Evolutionary conservation across 2,797 vertebrate species (phyloP).

Genomic region (Rhinogobio ventralis): DNA sequence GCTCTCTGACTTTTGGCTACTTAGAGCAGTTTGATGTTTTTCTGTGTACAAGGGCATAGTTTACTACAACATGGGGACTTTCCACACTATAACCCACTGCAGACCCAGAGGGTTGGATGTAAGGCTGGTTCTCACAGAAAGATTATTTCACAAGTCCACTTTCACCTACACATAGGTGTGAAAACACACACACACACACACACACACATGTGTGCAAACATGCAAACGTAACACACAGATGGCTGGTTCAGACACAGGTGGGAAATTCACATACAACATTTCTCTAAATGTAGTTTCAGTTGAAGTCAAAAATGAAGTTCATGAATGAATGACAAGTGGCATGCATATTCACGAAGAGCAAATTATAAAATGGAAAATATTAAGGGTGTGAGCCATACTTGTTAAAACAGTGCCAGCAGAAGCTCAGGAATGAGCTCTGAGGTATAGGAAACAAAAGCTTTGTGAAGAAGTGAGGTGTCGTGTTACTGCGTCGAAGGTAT

Average conservation of each 20-base stretch:
- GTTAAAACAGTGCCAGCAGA: background rate
- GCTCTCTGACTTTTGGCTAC: slow-evolving; percentile 33
- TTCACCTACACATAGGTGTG: slow-evolving; percentile 38
- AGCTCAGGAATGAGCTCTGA: slow-evolving; percentile 31
- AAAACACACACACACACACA: slow-evolving; percentile 8
- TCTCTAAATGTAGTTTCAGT: slow-evolving; percentile 29
- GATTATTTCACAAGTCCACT: slow-evolving; percentile 55
- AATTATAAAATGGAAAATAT: slow-evolving; percentile 6
- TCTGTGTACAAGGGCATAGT: slow-evolving; percentile 39
- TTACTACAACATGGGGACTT: slow-evolving; percentile 45
- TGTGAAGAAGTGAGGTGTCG: background rate
- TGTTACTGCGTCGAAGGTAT: background rate
- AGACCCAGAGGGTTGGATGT: slow-evolving; percentile 14
- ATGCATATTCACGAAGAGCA: background rate
- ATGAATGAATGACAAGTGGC: background rate
- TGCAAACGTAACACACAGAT: slow-evolving; percentile 2
- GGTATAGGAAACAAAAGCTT: slow-evolving; percentile 19
- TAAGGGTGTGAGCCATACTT: slow-evolving; percentile 14
- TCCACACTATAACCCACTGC: slow-evolving; percentile 39
- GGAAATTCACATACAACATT: slow-evolving; percentile 32
- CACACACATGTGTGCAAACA: background rate
- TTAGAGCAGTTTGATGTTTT: slow-evolving; percentile 42
- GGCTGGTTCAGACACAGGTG: slow-evolving; percentile 34
- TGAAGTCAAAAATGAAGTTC: background rate
- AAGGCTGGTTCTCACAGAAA: slow-evolving; percentile 41